Evolutionary conservation across 1,140 invertebrate genomes (phyloP), one percentile per base, ranked within the genome.

Genomic region (Acyrthosiphon pisum): DNA sequence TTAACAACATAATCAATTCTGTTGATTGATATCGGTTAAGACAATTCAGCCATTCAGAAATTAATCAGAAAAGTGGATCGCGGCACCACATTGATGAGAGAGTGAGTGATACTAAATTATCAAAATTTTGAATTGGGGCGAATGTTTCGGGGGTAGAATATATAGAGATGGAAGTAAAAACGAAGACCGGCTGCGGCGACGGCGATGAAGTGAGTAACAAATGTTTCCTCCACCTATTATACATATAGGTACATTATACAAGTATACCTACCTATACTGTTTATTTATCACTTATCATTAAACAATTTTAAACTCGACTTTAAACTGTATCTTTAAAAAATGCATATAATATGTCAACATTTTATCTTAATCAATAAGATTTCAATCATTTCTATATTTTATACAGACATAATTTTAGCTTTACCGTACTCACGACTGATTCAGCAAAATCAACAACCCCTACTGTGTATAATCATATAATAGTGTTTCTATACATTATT

Each of bases 21-120:
- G 86, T 88, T 88, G 86, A 88, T 88, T n/a, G 86, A 88, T 88
- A 50, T 50, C 44, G 86, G 86, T 88, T 50, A 53, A 53, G 48
- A 89, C 87, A 44, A 53, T 89, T 53, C 35, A 35, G 9, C 48
- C 35, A 37, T 88, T 88, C 30, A n/a, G 44, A 88, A 88, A 88
- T 88, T 48, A 88, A 88, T 88, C 86, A 88, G 46, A 89, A 35
- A 89, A 89, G n/a, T 88, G 46, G 18, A 50, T 48, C 30, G 20
- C n/a, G n/a, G 30, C 2, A 50, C 18, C 22, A 35, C n/a, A 26
- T 37, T n/a, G 30, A 22, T 26, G 30, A n/a, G 86, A 6, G 30
- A 48, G 30, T 11, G 14, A 30, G 26, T 20, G 22, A 87, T 48
- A n/a, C 44, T 46, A 87, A 48, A 87, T 50, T 46, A 48, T 48